Conservation (phyloP, 2,797 vertebrate species). For the Pelobates cultripes region DNA sequence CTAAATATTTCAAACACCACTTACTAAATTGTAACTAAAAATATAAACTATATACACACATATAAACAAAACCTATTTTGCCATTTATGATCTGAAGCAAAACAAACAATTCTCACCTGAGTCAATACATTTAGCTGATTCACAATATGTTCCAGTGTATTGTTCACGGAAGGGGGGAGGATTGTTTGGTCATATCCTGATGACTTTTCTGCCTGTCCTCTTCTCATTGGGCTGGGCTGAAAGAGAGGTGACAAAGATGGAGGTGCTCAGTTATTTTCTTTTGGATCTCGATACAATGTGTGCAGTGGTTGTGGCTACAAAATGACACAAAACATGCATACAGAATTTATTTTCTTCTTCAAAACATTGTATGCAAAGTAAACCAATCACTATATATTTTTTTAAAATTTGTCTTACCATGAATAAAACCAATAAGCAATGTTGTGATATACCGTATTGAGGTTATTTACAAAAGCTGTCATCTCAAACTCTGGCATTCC, state of each 20-base stretch:
- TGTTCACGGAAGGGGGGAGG: constrained; percentile 69
- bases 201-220: constrained; percentile 59
- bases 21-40: no score
- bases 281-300: constrained; percentile 34
- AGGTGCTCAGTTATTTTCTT: constrained; percentile 48
- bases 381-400: no score
- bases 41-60: no score
- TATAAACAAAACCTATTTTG: no score
- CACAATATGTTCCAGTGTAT: constrained; percentile 82
- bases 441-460: no score
- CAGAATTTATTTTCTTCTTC: no score
- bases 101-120: constrained; percentile 72
- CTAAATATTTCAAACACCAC: no score
- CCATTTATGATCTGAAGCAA: not conserved
- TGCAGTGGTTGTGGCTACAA: constrained; percentile 49
- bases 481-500: no score
- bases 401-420: no score
- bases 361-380: no score
- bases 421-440: no score
- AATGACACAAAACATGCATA: not conserved
- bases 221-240: constrained; percentile 57
- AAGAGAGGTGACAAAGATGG: constrained; percentile 29
- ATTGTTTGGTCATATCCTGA: constrained; percentile 61
- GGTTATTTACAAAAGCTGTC: no score
- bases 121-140: constrained; percentile 87